A percentile compares a stretch with the other conserved stretches of the same genome.
Conservation (phyloP, 1,140 invertebrate genomes). For the Trigoniulus corallinus region DNA sequence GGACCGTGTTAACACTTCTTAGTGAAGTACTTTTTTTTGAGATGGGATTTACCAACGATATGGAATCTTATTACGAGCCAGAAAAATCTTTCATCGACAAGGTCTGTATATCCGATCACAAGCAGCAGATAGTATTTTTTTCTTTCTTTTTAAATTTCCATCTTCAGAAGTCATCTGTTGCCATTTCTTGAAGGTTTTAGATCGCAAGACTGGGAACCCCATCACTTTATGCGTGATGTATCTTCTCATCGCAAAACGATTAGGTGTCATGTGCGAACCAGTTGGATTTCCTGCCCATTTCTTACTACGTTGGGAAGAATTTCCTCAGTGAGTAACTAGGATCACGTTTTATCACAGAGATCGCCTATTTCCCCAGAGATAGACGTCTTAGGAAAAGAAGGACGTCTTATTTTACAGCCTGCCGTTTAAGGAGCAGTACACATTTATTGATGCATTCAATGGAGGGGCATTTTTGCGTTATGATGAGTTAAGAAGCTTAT, state of each 20-base stretch:
- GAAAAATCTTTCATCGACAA: slow-evolving; percentile 41
- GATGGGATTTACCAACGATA: slow-evolving; percentile 33
- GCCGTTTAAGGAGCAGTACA: slow-evolving; percentile 17
- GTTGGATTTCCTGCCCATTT: slow-evolving; percentile 48
- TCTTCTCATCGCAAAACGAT: slow-evolving; percentile 41
- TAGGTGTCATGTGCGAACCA: slow-evolving; percentile 45
- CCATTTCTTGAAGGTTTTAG: slow-evolving; percentile 34
- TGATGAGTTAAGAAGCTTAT: too few relatives aligned
- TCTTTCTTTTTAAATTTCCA: background rate
- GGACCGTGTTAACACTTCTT: slow-evolving; percentile 20
- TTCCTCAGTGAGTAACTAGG: slow-evolving; percentile 23
- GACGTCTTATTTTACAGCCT: slow-evolving; percentile 11
- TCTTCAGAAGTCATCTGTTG: slow-evolving; percentile 1
- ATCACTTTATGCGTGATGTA: slow-evolving; percentile 46
- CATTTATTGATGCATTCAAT: slow-evolving; percentile 41
- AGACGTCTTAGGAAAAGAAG: too few relatives aligned
- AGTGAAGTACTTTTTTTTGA: slow-evolving; percentile 33
- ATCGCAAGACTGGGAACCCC: slow-evolving; percentile 36
- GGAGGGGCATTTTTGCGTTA: slow-evolving; percentile 33
- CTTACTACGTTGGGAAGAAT: slow-evolving; percentile 40
- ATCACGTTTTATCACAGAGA: too few relatives aligned
- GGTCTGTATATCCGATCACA: slow-evolving; percentile 24
- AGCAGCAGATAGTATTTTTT: background rate
- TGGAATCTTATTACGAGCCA: slow-evolving; percentile 33
- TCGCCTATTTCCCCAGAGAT: too few relatives aligned